Evolutionary conservation across 2,113 vertebrate species (phyloP).

Genomic region (Gulo gulo): DNA sequence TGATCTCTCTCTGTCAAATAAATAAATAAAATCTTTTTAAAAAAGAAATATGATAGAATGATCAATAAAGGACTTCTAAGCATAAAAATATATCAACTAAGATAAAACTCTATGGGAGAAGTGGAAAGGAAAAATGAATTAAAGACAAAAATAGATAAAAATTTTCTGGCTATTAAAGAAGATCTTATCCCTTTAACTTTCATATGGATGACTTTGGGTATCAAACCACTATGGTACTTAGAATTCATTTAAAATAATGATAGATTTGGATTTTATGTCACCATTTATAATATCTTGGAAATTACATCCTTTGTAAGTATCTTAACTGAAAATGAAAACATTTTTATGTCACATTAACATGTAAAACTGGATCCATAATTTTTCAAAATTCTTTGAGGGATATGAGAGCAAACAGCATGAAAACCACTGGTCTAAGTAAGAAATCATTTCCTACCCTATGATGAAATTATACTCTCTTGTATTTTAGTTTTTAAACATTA

Average conservation of each 20-base stretch:
- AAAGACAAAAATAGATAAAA: too few relatives aligned
- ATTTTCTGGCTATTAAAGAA: background rate
- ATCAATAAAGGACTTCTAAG: background rate
- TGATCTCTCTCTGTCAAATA: too few relatives aligned
- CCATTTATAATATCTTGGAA: background rate
- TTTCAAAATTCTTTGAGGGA: background rate
- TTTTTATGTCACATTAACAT: background rate
- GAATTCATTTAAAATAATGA: background rate
- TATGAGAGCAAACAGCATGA: background rate
- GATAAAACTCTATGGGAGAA: background rate
- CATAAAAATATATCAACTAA: background rate
- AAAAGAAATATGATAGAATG: background rate
- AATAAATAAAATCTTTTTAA: too few relatives aligned
- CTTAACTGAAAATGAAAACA: background rate
- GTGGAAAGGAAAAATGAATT: too few relatives aligned
- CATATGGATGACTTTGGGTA: background rate
- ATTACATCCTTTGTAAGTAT: background rate
- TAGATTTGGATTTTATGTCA: background rate
- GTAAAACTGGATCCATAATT: background rate
- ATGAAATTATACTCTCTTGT: background rate
- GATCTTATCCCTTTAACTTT: conserved; percentile 19
- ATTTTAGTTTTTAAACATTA: too few relatives aligned
- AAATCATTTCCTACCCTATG: background rate
- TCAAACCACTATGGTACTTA: background rate
- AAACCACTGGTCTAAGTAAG: background rate